Percentiles rank a stretch among this genome's conserved stretches.
Conservation (phyloP, 2,888 invertebrate genomes). For the Conomelus anceps region DNA sequence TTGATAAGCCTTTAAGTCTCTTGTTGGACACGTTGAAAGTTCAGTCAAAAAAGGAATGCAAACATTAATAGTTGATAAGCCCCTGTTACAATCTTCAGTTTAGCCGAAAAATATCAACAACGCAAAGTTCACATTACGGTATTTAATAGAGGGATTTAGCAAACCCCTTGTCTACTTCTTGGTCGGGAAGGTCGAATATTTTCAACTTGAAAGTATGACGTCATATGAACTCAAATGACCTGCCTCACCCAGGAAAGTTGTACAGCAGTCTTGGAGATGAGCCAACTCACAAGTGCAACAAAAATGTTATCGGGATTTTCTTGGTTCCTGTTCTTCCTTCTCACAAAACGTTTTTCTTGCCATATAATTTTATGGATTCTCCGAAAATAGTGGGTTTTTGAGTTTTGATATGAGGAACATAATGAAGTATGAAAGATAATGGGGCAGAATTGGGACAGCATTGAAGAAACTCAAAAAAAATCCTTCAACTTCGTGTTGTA, state of each 20-base stretch:
- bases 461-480: no score
- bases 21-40: not conserved
- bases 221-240: not conserved
- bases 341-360: no score
- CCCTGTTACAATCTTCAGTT: not conserved
- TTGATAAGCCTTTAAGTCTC: not conserved
- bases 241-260: not conserved
- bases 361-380: no score
- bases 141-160: not conserved
- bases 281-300: not conserved
- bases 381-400: no score
- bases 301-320: not conserved
- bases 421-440: no score
- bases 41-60: not conserved
- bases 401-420: no score
- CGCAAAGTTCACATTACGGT: not conserved
- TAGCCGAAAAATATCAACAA: not conserved
- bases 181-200: not conserved
- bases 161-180: no score
- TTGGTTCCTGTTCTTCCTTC: not conserved
- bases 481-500: no score
- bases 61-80: not conserved
- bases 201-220: not conserved
- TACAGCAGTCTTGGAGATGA: not conserved
- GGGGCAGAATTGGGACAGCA: no score